Percentiles rank a stretch among this genome's conserved stretches.
Conservation (phyloP, 2,797 vertebrate species). For the Urosaurus nigricauda region DNA sequence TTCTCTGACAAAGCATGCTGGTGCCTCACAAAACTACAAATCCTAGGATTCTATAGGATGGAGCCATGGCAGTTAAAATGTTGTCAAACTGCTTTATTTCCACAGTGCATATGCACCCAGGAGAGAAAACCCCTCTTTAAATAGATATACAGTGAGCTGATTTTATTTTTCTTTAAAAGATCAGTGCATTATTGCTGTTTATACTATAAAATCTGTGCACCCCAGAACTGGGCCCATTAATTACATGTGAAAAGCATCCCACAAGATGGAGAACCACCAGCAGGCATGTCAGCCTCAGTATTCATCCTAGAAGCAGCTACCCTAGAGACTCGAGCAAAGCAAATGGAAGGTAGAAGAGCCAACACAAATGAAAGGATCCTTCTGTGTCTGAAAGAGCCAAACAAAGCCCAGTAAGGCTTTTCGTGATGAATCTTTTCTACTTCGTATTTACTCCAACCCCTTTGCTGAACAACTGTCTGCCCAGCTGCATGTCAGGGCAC, state of each 20-base stretch:
- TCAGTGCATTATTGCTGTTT: neutral
- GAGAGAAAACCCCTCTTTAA: neutral
- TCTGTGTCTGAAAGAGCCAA: constrained; percentile 14
- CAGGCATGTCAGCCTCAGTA: neutral
- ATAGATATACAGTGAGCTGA: neutral
- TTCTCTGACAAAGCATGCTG: no score
- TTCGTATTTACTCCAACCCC: constrained; percentile 70
- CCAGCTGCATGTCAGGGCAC: constrained; percentile 80
- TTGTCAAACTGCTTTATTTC: no score
- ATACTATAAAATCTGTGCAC: neutral
- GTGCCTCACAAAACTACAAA: no score
- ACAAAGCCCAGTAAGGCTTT: fast-evolving
- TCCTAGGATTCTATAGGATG: no score
- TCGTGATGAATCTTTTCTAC: constrained; percentile 67
- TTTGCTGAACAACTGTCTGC: constrained; percentile 69
- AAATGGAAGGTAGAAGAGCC: neutral
- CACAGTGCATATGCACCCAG: no score
- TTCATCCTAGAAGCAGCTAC: neutral
- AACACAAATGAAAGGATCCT: constrained; percentile 11
- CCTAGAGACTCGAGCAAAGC: neutral
- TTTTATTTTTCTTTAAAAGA: neutral
- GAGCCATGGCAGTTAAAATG: no score
- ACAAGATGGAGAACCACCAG: neutral
- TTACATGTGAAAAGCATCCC: constrained; percentile 1
- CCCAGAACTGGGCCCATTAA: neutral